phyloP scores from a whole-genome alignment of 2,888 invertebrate species.

The Sepiola atlantica region DNA sequence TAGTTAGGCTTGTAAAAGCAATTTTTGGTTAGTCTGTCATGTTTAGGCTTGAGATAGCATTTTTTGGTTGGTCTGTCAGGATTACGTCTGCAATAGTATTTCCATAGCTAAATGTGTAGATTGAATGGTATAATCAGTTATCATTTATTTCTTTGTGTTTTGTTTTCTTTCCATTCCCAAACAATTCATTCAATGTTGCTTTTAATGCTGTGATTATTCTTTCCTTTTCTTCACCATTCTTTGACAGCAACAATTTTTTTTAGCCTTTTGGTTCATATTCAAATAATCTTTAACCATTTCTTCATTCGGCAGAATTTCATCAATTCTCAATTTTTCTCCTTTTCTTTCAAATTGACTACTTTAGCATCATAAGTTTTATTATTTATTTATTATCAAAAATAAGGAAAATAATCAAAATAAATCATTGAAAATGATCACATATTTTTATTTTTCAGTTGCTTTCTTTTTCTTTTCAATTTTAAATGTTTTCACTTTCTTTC shows the following conservation, averaged over 20 bases:
- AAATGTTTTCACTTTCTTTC: background rate
- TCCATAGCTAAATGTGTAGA: no score
- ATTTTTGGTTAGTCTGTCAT: no score
- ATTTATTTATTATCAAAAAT: no score
- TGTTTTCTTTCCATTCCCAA: background rate
- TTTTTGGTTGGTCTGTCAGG: no score
- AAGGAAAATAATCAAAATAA: no score
- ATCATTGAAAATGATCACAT: no score
- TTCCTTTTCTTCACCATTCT: background rate
- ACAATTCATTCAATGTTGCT: background rate
- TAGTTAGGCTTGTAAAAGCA: no score
- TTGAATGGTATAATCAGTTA: background rate
- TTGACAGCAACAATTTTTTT: background rate
- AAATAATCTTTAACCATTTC: background rate
- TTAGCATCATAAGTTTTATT: no score
- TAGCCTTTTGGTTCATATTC: background rate
- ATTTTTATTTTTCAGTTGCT: background rate
- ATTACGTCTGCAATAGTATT: no score
- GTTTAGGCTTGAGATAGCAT: no score
- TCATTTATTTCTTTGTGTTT: background rate
- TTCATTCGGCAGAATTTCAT: background rate
- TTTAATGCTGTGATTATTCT: background rate
- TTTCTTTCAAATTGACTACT: background rate
- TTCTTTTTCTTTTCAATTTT: background rate
- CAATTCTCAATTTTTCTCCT: background rate